Evolutionary conservation across 2,888 invertebrate genomes (phyloP).

Genomic region (Lasioglossum morio): DNA sequence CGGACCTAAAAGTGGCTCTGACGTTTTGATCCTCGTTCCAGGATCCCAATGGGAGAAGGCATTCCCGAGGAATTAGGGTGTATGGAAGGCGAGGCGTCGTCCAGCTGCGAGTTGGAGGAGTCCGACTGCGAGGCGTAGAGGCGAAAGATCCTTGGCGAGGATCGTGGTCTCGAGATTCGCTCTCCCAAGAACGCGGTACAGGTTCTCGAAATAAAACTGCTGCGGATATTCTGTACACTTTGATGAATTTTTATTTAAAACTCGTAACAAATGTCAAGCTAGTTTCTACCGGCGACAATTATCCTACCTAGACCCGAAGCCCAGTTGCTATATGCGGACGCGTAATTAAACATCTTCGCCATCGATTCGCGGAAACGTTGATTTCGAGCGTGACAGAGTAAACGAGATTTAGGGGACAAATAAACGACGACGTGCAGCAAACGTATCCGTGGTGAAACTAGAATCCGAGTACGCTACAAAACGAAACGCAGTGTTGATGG

Average conservation of each 20-base stretch:
- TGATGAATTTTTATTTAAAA: slow-evolving; percentile 69
- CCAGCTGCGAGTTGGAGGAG: slow-evolving; percentile 77
- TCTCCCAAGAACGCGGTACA: background rate
- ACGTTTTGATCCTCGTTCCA: slow-evolving; percentile 53
- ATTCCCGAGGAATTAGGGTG: slow-evolving; percentile 72
- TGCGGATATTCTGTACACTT: slow-evolving; percentile 41
- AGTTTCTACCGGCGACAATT: slow-evolving; percentile 45
- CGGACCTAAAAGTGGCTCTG: background rate
- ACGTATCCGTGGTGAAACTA: background rate
- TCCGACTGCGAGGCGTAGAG: slow-evolving; percentile 73
- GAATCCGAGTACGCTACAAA: slow-evolving; percentile 21
- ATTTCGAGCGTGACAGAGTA: slow-evolving; percentile 42
- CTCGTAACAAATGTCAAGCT: slow-evolving; percentile 65
- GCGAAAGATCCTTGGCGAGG: background rate
- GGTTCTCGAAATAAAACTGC: slow-evolving; percentile 38
- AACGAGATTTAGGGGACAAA: background rate
- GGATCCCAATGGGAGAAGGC: slow-evolving; percentile 74
- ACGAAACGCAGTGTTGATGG: background rate
- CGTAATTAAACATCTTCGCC: slow-evolving; percentile 21
- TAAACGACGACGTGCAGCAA: background rate
- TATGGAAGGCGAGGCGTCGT: slow-evolving; percentile 75
- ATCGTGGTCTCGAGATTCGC: background rate
- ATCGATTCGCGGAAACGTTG: slow-evolving; percentile 20
- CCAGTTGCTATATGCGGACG: slow-evolving; percentile 41
- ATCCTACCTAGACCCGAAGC: slow-evolving; percentile 48